These are phyloP conservation scores for Cephalopholis sonnerati DNA, from an alignment of 2,113 vertebrate species.

Conservation along the genomic window DNA sequence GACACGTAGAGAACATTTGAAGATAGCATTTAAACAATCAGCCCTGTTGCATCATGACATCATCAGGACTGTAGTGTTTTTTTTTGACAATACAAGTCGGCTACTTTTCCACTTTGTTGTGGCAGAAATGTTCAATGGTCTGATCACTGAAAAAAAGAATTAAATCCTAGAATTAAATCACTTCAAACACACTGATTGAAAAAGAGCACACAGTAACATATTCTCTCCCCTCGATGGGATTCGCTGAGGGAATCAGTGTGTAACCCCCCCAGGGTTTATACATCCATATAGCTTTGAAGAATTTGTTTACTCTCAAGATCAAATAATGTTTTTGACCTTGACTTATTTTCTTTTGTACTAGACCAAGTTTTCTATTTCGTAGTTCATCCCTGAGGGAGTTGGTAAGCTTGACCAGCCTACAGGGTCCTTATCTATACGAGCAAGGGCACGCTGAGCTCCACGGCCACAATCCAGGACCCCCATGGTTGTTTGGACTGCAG, in stretches of 20 bases:
- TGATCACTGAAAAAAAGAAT: slow-evolving; percentile 2
- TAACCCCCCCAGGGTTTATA: background rate
- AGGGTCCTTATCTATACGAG: background rate
- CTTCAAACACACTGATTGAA: background rate
- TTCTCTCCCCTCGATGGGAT: background rate
- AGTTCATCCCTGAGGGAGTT: background rate
- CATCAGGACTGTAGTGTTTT: background rate
- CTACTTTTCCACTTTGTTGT: background rate
- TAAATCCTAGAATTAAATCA: slow-evolving; percentile 2
- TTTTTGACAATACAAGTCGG: background rate
- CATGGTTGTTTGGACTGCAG: background rate
- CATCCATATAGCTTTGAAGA: background rate
- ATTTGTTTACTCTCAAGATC: background rate
- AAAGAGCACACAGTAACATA: background rate
- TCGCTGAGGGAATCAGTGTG: background rate
- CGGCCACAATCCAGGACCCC: background rate
- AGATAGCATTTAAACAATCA: background rate
- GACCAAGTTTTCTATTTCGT: background rate
- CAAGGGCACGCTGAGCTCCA: background rate
- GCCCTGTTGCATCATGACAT: background rate
- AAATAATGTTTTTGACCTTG: slow-evolving; percentile 3
- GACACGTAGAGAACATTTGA: background rate
- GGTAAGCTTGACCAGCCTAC: background rate
- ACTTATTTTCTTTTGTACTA: background rate
- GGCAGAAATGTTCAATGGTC: background rate